Evolutionary conservation across 2,888 invertebrate species (phyloP), one percentile per base, ranked within the genome.

Genomic region (Tenthredo distinguenda): DNA sequence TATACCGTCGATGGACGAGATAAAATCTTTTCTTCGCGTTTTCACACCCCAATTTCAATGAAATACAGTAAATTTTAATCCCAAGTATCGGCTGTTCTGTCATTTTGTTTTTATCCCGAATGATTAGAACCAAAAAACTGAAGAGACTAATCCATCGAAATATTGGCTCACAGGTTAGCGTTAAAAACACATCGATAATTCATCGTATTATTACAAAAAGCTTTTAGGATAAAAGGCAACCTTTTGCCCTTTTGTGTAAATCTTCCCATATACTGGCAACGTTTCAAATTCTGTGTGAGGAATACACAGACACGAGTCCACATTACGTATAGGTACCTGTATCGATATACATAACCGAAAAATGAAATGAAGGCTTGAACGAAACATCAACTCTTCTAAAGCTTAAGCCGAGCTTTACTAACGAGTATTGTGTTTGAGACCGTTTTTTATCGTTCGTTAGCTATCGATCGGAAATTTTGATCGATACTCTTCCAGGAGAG

Each of bases 121-220:
- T 34, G 34, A 68, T 18, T 34, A 62, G 3, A 6, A 34, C 15
- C 15, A 3, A 18, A 68, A 26, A 68, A 34, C 12, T 12, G 31
- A 34, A 18, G 50, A 26, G 77, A 76, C 21, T 77, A 77, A 50
- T 77, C 50, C 77, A 10, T 43, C 76, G 76, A 15, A 76, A 47
- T 47, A 76, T 31, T 31, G 77, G 77, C 77, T 77, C 31, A 34
- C 31, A 34, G 50, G 31, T 77, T 77, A 77, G 37, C 55, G 55
- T 77, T 77, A 77, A 55, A 77, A 50, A 26, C 31, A 55, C 77
- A 77, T 77, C 50, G 77, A 55, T 77, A 77, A 50, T 77, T 77
- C 50, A 77, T 47, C 47, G 77, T 55, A 55, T 77, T 77, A 77
- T 77, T 77, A 77, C 77, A 77, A 77, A 77, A 77, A 77, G 77